Percentiles rank a stretch among this genome's conserved stretches.
These are phyloP conservation scores for Tinea trinotella DNA, from an alignment of 2,888 invertebrate genomes.

Conservation along the genomic window DNA sequence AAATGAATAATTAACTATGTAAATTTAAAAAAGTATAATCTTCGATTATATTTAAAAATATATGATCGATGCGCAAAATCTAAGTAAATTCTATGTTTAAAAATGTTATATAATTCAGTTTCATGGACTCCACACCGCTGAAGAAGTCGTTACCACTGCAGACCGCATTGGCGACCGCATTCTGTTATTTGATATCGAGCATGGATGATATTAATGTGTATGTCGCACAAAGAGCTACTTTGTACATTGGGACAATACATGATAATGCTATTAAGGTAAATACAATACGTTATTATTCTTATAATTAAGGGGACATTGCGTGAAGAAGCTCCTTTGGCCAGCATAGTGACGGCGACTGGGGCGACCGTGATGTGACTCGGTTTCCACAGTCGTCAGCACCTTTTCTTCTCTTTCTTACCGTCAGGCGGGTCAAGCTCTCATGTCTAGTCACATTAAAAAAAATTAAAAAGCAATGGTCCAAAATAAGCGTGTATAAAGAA, in stretches of 20 bases:
- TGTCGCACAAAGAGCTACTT: constrained; percentile 93
- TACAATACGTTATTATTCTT: no score
- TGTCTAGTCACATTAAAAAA: no score
- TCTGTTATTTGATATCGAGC: constrained; percentile 95
- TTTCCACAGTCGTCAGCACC: no score
- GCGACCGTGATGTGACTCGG: no score
- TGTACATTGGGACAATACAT: constrained; percentile 94
- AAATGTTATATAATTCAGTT: constrained; percentile 56
- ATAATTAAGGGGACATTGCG: neutral
- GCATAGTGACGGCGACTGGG: no score
- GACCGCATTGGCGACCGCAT: constrained; percentile 95
- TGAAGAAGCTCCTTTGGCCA: neutral
- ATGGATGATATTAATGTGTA: constrained; percentile 96
- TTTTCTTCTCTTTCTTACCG: neutral
- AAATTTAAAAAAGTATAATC: no score
- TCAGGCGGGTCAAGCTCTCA: neutral
- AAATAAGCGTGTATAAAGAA: no score
- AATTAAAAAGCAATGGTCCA: no score
- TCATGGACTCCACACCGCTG: constrained; percentile 92
- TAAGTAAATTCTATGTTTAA: no score
- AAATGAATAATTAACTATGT: no score
- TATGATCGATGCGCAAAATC: no score
- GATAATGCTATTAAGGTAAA: constrained; percentile 86
- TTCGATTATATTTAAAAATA: no score
- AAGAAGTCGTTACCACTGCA: constrained; percentile 88